Evolutionary conservation across 2,888 invertebrate species (phyloP).

Genomic region (Lasioglossum pauxillum): DNA sequence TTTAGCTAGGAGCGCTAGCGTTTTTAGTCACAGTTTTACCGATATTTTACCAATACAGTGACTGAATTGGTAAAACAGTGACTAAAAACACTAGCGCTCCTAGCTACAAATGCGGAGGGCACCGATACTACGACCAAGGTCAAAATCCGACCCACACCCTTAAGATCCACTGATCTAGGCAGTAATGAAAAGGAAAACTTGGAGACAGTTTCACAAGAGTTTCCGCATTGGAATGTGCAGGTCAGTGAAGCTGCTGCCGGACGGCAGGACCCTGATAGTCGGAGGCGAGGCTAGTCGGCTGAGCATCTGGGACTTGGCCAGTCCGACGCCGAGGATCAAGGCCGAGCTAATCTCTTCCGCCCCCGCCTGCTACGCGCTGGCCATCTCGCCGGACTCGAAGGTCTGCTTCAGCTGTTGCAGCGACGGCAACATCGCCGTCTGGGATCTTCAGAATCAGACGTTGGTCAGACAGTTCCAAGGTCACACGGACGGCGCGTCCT

Average conservation of each 20-base stretch:
- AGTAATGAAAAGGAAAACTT: too few relatives aligned
- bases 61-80: too few relatives aligned
- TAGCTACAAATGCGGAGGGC: too few relatives aligned
- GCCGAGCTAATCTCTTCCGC: conserved; percentile 95
- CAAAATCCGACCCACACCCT: too few relatives aligned
- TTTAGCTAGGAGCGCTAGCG: too few relatives aligned
- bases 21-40: too few relatives aligned
- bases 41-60: too few relatives aligned
- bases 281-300: conserved; percentile 98
- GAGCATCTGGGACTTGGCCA: conserved; percentile 97
- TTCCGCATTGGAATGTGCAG: conserved; percentile 30
- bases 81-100: too few relatives aligned
- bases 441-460: conserved; percentile 97
- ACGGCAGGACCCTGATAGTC: conserved; percentile 96
- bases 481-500: conserved; percentile 97
- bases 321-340: conserved; percentile 95
- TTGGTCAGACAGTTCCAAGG: conserved; percentile 95
- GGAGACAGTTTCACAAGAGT: background rate
- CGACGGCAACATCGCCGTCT: conserved; percentile 98
- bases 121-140: too few relatives aligned
- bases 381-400: conserved; percentile 97
- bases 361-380: conserved; percentile 98
- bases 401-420: conserved; percentile 99
- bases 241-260: conserved; percentile 96
- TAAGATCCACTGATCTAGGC: too few relatives aligned